Evolutionary conservation across 2,113 vertebrate genomes (phyloP).

Genomic region (Cygnus atratus): DNA sequence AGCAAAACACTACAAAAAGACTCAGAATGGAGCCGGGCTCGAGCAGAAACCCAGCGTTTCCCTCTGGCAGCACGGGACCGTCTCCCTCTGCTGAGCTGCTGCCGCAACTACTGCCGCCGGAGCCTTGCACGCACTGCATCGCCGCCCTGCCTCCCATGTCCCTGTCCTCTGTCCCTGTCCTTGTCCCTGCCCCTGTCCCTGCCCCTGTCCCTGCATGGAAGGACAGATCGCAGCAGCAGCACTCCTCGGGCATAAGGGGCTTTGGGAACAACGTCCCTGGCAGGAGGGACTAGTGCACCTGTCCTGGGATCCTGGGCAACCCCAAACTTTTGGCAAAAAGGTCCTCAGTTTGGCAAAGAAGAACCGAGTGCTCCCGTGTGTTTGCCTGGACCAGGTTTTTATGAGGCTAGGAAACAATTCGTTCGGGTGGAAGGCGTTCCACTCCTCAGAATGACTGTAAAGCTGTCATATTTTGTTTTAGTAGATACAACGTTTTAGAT

Average conservation of each 20-base stretch:
- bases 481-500: not conserved
- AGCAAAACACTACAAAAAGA: not conserved
- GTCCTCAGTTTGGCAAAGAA: not conserved
- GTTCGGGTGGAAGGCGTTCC: not conserved
- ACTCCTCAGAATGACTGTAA: not conserved
- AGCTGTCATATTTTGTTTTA: not conserved
- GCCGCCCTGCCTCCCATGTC: no score
- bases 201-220: no score
- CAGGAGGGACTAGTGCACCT: rapidly evolving
- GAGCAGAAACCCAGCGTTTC: not conserved
- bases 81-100: not conserved
- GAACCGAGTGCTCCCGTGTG: rapidly evolving
- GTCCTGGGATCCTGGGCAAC: not conserved
- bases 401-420: not conserved
- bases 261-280: rapidly evolving
- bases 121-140: no score
- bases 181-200: no score
- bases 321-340: not conserved
- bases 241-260: rapidly evolving
- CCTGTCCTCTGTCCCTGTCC: no score
- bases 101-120: not conserved
- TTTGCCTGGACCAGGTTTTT: not conserved
- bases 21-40: not conserved
- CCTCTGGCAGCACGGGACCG: not conserved
- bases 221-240: no score